Conservation (phyloP, 2,113 vertebrate species). For the Leptodactylus fuscus region DNA sequence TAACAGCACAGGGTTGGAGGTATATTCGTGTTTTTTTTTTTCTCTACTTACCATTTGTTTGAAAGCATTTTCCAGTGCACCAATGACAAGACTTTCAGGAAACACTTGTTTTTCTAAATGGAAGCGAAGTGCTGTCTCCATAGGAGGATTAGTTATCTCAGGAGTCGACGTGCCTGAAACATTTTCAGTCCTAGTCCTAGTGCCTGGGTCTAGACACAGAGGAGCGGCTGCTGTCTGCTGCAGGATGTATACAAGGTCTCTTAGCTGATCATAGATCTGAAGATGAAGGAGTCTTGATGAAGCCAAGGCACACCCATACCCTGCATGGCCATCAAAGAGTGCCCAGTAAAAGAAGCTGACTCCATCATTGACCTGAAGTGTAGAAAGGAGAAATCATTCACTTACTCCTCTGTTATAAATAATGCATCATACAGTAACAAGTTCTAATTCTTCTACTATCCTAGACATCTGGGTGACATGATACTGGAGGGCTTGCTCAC, state of each 20-base stretch:
- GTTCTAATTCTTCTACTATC: neutral
- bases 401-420: neutral
- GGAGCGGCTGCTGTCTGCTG: constrained; percentile 80
- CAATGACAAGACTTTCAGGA: constrained; percentile 89
- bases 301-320: constrained; percentile 89
- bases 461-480: neutral
- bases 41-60: constrained; percentile 87
- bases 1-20: too few relatives aligned
- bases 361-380: constrained; percentile 76
- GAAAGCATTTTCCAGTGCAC: constrained; percentile 95
- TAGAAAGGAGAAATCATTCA: neutral
- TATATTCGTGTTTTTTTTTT: too few relatives aligned
- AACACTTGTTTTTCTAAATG: constrained; percentile 92
- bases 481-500: too few relatives aligned
- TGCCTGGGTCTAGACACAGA: constrained; percentile 78
- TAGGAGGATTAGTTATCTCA: constrained; percentile 73
- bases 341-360: constrained; percentile 93
- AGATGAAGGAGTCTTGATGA: constrained; percentile 87
- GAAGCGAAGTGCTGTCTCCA: constrained; percentile 77
- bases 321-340: constrained; percentile 92
- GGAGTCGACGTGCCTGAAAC: constrained; percentile 49
- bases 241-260: constrained; percentile 87
- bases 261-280: constrained; percentile 88
- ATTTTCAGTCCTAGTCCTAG: constrained; percentile 66
- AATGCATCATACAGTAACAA: neutral